Evolutionary conservation across 2,888 invertebrate genomes (phyloP), one percentile per base, ranked within the genome.

Genomic region (Belgica antarctica): DNA sequence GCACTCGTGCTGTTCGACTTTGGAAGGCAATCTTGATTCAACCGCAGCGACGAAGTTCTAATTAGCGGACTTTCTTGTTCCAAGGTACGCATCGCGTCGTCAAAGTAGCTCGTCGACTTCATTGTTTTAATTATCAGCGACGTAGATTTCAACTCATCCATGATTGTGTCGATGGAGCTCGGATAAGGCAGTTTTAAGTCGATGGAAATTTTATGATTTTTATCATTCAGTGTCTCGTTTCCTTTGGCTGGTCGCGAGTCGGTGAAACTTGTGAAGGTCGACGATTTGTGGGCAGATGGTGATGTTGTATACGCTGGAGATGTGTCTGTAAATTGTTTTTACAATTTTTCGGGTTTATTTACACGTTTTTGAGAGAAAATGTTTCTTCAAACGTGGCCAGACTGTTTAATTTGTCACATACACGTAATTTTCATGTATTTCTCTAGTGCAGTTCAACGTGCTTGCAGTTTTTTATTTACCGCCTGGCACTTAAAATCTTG

Each of bases 41-140:
- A 68, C 71, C 71, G 72, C 7, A 73, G 65, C 7, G 73, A 70
- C 36, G 63, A 62, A 4, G 59, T 69, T 31, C 52, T 36, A 17
- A 71, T 57, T 17, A 57, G 15, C 24, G 41, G 62, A 27, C 62
- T 68, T 2, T 57, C 59, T 41, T 41, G 36, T 12, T 63, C 77
- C 61, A 80, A 72, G 12, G 78, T 77, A 31, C 78, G 75, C 78
- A 79, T 79, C 31, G 79, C 78, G 72, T 80, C 80, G 74, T 80
- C 80, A 73, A 79, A 80, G 73, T 79, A 78, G 72, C 74, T 79
- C 24, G 79, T 78, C 15, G 79, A 79, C 15, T 78, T 77, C 74
- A 80, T 77, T 0, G 80, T 80, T 72, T 75, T 76, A 74, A 80
- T 80, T 25, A 80, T 80, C 10, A 80, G 74, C 10, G 80, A 78